Base-by-base conservation (phyloP, 2,797 vertebrate species). In the Brachyrhaphis roseni region DNA sequence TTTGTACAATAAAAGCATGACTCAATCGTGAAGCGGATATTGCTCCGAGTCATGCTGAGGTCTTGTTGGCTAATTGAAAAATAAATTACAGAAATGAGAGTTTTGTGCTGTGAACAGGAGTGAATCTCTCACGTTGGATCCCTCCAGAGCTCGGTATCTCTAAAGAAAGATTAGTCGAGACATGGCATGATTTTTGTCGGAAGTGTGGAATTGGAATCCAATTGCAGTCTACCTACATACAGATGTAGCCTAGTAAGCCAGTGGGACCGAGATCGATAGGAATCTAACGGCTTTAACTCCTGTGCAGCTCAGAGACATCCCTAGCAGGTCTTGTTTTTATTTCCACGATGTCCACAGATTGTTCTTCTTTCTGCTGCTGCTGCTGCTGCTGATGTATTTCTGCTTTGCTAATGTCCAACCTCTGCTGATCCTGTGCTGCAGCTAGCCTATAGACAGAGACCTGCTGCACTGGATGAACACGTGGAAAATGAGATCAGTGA, bases 401-500 rank as follows among this genome's bases (percentile, higher is more conserved):
- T 77, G 84, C 83, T 88, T 68, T 86, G 86, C 83, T 75, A 88
- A 90, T 76, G 84, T 83, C 85, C 84, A 86, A 74, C 87, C 89
- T 92, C 89, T 82, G n/a, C 16, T 80, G 85, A 85, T 87, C 82
- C 20, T 5, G 87, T 71, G 79, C 77, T 83, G 79, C 76, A 57
- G 81, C 78, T 8, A 41, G 79, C 83, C 76, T 81, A 81, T 80
- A 78, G 85, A 87, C 84, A 26, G 84, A 85, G 77, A 78, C n/a
- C 87, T 84, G 86, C 90, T 87, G 80, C 74, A 74, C 87, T 82
- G 84, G 86, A 82, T 81, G 90, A 89, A 88, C 90, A 81, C 80
- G 26, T 84, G 88, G 88, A 92, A 91, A 93, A 94, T 90, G 91
- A 94, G 91, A 90, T 91, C 84, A 78, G 83, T 93, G 92, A 92